Percentiles rank a stretch among this genome's conserved stretches.
These are phyloP conservation scores for Caligus rogercresseyi DNA, from an alignment of 1,140 invertebrate species.

Conservation along the genomic window DNA sequence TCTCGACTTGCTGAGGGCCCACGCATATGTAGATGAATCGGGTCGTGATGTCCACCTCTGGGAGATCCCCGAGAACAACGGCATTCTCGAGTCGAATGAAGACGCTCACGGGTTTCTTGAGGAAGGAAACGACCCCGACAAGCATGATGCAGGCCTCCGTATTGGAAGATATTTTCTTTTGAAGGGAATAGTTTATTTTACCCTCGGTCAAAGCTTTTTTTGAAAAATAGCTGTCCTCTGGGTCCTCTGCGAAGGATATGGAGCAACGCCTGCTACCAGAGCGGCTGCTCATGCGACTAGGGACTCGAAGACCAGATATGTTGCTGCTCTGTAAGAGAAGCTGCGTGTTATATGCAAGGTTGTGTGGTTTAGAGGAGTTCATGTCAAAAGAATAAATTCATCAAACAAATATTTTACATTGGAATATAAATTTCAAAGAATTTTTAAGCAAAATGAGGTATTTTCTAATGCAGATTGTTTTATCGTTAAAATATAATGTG, in stretches of 20 bases:
- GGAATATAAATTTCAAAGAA: too few species aligned
- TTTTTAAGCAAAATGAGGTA: too few species aligned
- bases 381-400: too few species aligned
- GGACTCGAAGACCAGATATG: not conserved
- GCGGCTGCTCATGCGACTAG: not conserved
- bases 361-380: too few species aligned
- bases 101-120: constrained; percentile 71
- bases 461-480: too few species aligned
- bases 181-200: constrained; percentile 66
- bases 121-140: constrained; percentile 90
- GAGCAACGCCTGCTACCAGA: constrained; percentile 9
- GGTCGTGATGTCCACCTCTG: constrained; percentile 91
- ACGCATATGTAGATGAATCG: constrained; percentile 46
- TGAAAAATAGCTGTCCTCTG: not conserved
- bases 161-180: constrained; percentile 86
- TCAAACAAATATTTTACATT: too few species aligned
- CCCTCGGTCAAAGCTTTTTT: not conserved
- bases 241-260: not conserved
- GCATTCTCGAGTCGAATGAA: constrained; percentile 79
- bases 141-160: constrained; percentile 93
- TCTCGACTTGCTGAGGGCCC: not conserved
- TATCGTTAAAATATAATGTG: too few species aligned
- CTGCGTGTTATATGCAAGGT: too few species aligned
- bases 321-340: not conserved
- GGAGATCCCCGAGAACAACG: constrained; percentile 73